Evolutionary conservation across 92 coral and sea anemone species (phyloP).

Genomic region (Siderastrea siderea): DNA sequence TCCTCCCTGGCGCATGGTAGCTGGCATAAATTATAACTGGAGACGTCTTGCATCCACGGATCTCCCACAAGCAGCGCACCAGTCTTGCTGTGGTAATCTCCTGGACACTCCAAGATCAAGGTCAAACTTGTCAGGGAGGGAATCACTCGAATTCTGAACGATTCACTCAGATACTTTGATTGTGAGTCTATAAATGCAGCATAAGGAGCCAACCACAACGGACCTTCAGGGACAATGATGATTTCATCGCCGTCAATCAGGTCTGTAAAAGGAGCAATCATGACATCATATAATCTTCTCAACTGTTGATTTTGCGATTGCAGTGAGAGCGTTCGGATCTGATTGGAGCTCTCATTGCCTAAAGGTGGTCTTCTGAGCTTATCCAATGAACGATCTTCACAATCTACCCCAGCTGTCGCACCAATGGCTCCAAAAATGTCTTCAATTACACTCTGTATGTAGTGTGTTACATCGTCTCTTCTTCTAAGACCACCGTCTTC

Average conservation of each 20-base stretch:
- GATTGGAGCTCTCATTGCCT: too few relatives aligned
- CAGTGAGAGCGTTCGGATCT: neutral
- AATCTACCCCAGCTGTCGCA: too few relatives aligned
- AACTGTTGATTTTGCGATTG: neutral
- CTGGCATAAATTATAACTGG: neutral
- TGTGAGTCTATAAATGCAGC: too few relatives aligned
- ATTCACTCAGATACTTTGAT: too few relatives aligned
- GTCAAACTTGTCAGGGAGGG: neutral
- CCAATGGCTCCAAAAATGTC: too few relatives aligned
- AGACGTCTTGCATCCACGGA: constrained; percentile 7
- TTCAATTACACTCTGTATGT: too few relatives aligned
- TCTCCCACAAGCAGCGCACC: neutral
- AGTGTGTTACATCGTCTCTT: too few relatives aligned
- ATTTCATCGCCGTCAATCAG: neutral
- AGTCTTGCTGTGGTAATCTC: neutral
- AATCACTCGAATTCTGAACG: too few relatives aligned
- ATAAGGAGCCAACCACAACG: too few relatives aligned
- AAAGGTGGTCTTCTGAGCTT: too few relatives aligned
- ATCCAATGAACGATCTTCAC: too few relatives aligned
- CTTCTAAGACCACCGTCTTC: too few relatives aligned
- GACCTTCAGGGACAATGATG: neutral
- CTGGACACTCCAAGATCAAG: neutral
- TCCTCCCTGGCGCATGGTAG: neutral
- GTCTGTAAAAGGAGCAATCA: neutral
- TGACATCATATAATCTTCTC: neutral